Conservation (phyloP, 2,113 vertebrate species). For the Alaudala cheleensis region DNA sequence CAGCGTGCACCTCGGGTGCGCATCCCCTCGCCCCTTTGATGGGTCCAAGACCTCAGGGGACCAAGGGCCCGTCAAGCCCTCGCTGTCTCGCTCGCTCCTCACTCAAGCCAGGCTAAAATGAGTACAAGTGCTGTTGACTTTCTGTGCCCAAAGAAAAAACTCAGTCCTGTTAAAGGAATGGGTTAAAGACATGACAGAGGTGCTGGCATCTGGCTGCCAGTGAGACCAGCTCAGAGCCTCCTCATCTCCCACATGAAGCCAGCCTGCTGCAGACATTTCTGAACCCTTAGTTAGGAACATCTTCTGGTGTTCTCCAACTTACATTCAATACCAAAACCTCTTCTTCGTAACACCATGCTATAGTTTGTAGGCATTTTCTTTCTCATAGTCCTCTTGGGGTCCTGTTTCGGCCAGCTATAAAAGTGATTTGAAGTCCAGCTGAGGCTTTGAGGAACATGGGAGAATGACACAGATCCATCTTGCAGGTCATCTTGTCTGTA, state of each 20-base stretch:
- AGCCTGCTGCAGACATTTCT: background rate
- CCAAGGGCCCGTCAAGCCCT: background rate
- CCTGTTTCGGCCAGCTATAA: background rate
- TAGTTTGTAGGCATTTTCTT: background rate
- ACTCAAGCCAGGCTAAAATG: background rate
- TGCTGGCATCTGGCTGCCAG: rapidly evolving
- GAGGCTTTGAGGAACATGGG: background rate
- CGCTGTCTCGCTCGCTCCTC: rapidly evolving
- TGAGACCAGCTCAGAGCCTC: background rate
- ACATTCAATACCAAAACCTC: background rate
- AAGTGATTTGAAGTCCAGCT: background rate
- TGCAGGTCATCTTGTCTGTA: background rate
- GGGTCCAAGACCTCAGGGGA: too few relatives aligned
- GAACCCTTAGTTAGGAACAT: background rate
- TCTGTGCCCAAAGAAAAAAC: rapidly evolving
- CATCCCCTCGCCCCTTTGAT: background rate
- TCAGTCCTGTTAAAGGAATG: background rate
- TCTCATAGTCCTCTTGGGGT: background rate
- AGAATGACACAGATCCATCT: background rate
- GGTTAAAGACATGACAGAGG: background rate
- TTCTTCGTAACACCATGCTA: background rate
- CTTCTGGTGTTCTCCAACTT: background rate
- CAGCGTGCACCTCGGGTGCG: rapidly evolving
- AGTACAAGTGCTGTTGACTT: background rate
- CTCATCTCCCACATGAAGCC: background rate